Evolutionary conservation across 2,113 vertebrate species (phyloP).

Genomic region (Eurystomus gularis): DNA sequence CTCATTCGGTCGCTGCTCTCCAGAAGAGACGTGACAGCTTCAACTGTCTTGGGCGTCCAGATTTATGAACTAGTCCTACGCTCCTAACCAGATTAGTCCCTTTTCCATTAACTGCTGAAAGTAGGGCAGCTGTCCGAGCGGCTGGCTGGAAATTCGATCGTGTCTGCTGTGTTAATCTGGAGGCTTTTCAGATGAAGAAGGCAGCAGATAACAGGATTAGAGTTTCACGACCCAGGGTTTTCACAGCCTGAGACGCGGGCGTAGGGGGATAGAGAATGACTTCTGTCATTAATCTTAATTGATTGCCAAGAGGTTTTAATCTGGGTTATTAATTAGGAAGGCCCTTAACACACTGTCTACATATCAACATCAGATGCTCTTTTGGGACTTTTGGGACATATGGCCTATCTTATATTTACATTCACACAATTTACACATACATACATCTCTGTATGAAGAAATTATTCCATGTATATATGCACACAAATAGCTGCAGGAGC

Average conservation of each 20-base stretch:
- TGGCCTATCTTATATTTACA: conserved; percentile 62
- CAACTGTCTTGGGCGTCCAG: conserved; percentile 65
- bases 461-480: not conserved
- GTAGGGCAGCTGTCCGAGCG: conserved; percentile 89
- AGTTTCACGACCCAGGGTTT: conserved; percentile 71
- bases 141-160: conserved; percentile 85
- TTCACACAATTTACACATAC: conserved; percentile 56
- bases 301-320: conserved; percentile 79
- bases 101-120: conserved; percentile 81
- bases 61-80: conserved; percentile 78
- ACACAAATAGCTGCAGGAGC: not conserved
- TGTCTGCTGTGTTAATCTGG: conserved; percentile 83
- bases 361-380: conserved; percentile 67
- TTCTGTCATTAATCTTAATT: conserved; percentile 82
- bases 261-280: conserved; percentile 72
- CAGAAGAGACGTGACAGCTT: conserved; percentile 77
- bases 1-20: conserved; percentile 65
- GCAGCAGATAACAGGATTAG: conserved; percentile 86
- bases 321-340: conserved; percentile 77
- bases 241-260: conserved; percentile 57
- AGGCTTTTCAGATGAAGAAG: conserved; percentile 76
- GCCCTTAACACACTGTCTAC: conserved; percentile 59
- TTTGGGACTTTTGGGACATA: conserved; percentile 65
- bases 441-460: conserved; percentile 1
- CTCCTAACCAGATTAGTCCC: conserved; percentile 88